These are phyloP conservation scores for Agrotis segetum DNA, from an alignment of 2,888 invertebrate species.

Conservation along the genomic window DNA sequence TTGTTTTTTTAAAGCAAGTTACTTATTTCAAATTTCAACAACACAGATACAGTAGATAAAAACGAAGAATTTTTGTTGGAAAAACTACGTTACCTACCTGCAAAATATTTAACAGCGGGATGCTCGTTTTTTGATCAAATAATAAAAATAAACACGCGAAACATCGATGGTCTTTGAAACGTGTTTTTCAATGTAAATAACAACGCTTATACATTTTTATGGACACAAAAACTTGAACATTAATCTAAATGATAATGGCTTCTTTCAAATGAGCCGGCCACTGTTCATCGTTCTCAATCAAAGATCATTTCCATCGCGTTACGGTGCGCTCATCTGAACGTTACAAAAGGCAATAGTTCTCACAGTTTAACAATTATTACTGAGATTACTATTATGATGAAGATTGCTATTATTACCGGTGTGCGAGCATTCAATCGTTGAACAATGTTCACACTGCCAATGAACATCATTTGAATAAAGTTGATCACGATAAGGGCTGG, in stretches of 20 bases:
- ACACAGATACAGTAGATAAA: too few species aligned
- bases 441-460: conserved; percentile 42
- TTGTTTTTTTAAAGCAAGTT: not conserved
- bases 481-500: conserved; percentile 16
- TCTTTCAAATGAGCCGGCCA: conserved; percentile 30
- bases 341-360: conserved; percentile 39
- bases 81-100: not conserved
- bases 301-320: conserved; percentile 17
- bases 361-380: conserved; percentile 42
- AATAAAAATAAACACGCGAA: conserved; percentile 4
- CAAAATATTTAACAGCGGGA: conserved; percentile 2
- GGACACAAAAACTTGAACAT: conserved; percentile 30
- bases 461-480: conserved; percentile 31
- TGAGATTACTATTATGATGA: conserved; percentile 38
- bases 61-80: not conserved
- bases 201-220: not conserved
- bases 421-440: conserved; percentile 41
- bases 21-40: too few species aligned
- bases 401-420: conserved; percentile 13
- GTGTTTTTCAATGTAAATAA: conserved; percentile 19
- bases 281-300: conserved; percentile 26
- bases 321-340: conserved; percentile 20
- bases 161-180: conserved; percentile 5
- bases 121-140: not conserved
- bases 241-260: conserved; percentile 43